Evolutionary conservation across 2,888 invertebrate species (phyloP).

Genomic region (Limulus polyphemus): DNA sequence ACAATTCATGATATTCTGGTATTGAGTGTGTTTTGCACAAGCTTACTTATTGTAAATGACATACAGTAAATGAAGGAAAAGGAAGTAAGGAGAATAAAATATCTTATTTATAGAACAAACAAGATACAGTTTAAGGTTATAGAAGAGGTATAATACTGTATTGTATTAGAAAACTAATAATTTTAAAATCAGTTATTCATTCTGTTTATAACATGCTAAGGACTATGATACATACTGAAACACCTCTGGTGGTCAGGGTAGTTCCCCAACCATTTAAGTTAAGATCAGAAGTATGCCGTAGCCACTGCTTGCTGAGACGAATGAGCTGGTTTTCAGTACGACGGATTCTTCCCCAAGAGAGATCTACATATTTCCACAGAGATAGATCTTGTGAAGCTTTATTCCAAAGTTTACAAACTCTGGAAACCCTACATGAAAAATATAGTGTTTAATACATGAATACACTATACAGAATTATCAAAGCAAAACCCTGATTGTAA

Average conservation of each 20-base stretch:
- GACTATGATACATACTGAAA: background rate
- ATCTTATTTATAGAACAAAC: no score
- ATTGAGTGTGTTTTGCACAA: no score
- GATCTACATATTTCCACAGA: background rate
- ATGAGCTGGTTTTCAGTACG: background rate
- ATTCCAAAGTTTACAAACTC: background rate
- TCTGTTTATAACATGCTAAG: no score
- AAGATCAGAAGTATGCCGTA: background rate
- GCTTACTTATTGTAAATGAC: no score
- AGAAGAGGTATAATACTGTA: no score
- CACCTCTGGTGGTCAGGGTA: background rate
- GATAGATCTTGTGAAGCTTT: background rate
- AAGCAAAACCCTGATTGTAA: no score
- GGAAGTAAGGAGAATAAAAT: no score
- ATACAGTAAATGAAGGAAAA: no score
- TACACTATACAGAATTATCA: background rate
- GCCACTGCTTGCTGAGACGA: background rate
- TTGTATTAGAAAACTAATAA: no score
- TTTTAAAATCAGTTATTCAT: no score
- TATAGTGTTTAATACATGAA: background rate
- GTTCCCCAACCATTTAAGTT: conserved; percentile 1
- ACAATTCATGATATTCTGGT: no score
- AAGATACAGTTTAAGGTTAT: no score
- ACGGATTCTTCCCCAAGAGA: conserved; percentile 1
- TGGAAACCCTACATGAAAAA: background rate